Base-by-base conservation (phyloP, 1,140 invertebrate genomes). In the Caenorhabditis latens region DNA sequence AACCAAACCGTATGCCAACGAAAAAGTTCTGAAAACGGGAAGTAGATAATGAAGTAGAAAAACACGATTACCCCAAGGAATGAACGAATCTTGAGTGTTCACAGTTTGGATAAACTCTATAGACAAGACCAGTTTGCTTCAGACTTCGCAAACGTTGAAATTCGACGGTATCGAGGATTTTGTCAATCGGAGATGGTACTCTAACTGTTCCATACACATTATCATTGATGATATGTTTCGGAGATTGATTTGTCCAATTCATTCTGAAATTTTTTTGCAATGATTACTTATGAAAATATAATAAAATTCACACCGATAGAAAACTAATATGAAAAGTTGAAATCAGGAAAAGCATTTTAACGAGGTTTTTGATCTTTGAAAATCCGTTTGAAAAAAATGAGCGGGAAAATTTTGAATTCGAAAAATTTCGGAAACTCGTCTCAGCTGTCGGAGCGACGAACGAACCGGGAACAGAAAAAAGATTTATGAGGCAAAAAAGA, bases 111-210 rank as follows among this genome's bases (percentile, higher is more conserved):
- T 89, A 89, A n/a, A 89, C 89, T 19, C 61, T 14, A 46, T 57
- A 42, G 16, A 61, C 82, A 3, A 86, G 24, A 9, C 88, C 88
- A 13, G 79, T 57, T 48, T 89, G 88, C 42, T 85, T 85, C 67
- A 89, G 58, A n/a, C 53, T 55, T 2, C 88, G 87, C 14, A 89
- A 55, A n/a, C 88, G n/a, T 71, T 89, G 88, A 48, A 88, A 89
- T 63, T 88, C 88, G n/a, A 24, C 21, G n/a, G 71, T 85, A 53
- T 53, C 63, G 42, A 84, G 24, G 11, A 79, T 75, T 43, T 85
- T 61, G 24, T 79, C 43, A 46, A 75, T 53, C 40, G 50, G 48
- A 3, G 42, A 50, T 7, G 71, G 46, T n/a, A 79, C 71, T 53
- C 24, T 79, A n/a, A 79, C 71, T 3, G 46, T 50, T 11, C 84